Conservation (phyloP, 2,797 vertebrate genomes). For the Micropoecilia bifurca region DNA sequence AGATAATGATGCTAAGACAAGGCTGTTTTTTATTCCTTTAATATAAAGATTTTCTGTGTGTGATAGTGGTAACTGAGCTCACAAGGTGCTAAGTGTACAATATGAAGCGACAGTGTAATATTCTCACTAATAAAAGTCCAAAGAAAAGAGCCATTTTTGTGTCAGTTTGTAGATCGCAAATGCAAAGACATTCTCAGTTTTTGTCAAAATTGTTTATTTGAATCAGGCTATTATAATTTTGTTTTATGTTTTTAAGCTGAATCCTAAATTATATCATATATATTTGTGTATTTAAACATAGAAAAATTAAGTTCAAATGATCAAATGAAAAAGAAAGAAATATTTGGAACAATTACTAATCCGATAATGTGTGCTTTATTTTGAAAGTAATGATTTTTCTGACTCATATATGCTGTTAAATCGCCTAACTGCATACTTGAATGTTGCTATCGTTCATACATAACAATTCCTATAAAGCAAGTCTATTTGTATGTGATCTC, state of each 20-base stretch:
- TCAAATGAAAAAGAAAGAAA: not conserved
- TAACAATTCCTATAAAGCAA: not conserved
- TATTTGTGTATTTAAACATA: not conserved
- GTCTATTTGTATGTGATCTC: not conserved
- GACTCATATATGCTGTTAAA: not conserved
- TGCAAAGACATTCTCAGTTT: not conserved
- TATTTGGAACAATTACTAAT: not conserved
- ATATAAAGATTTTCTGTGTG: not conserved
- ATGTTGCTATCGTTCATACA: not conserved
- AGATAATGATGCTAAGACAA: not conserved
- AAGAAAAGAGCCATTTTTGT: conserved; percentile 1
- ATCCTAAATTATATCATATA: not conserved
- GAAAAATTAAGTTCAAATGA: not conserved
- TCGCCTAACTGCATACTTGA: not conserved
- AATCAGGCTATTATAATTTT: not conserved
- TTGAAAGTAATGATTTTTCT: not conserved
- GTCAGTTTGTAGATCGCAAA: not conserved
- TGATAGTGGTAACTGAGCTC: not conserved
- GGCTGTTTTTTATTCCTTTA: not conserved
- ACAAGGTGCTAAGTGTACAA: conserved; percentile 12
- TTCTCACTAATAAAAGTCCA: conserved; percentile 28
- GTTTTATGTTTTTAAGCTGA: not conserved
- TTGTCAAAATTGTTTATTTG: not conserved
- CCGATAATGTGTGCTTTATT: not conserved
- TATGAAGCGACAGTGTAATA: not conserved